Conservation (phyloP, 2,113 vertebrate species). For the Callaeas wilsoni region DNA sequence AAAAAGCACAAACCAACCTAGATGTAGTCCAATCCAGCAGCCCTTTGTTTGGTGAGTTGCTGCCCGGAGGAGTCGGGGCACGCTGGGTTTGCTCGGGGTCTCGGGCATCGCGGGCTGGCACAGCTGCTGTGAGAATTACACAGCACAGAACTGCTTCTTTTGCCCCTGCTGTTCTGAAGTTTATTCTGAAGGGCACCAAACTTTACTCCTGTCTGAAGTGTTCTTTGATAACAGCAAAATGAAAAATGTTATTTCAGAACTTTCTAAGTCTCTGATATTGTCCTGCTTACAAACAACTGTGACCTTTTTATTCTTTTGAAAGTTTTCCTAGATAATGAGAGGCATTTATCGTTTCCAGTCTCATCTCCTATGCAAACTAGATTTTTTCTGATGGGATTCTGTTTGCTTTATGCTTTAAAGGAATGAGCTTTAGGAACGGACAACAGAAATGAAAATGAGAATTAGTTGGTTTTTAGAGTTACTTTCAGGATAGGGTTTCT, state of each 20-base stretch:
- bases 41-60: neutral
- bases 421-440: neutral
- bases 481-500: neutral
- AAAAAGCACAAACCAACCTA: too few species aligned
- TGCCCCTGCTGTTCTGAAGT: neutral
- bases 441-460: neutral
- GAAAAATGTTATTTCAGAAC: neutral
- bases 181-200: neutral
- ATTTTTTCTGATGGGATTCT: conserved; percentile 18
- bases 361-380: conserved; percentile 22
- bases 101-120: neutral
- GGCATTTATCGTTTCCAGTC: neutral
- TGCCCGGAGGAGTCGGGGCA: neutral
- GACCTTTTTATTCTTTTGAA: conserved; percentile 14
- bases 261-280: neutral
- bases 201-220: neutral
- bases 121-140: neutral
- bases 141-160: neutral
- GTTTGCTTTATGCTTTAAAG: neutral
- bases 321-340: neutral
- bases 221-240: neutral
- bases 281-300: neutral
- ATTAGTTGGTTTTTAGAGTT: neutral
- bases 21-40: neutral
- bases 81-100: neutral